These are phyloP conservation scores for Teinopalpus imperialis DNA, from an alignment of 2,888 invertebrate genomes.

Conservation along the genomic window DNA sequence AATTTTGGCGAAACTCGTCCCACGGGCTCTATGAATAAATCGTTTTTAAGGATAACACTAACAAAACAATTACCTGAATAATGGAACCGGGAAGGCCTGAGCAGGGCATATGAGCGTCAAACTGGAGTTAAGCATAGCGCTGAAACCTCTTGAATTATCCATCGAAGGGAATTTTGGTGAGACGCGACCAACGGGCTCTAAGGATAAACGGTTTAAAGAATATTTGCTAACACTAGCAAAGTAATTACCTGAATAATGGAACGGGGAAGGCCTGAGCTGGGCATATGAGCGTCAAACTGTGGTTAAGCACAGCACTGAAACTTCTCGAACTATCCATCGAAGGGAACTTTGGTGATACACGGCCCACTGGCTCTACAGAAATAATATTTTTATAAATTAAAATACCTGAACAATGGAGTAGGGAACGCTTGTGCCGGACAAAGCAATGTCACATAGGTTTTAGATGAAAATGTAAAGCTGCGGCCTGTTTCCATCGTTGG, in stretches of 20 bases:
- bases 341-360: slow-evolving; percentile 83
- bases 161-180: slow-evolving; percentile 83
- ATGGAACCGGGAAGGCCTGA: slow-evolving; percentile 88
- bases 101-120: slow-evolving; percentile 88
- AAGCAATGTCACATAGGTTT: slow-evolving; percentile 82
- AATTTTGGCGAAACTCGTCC: slow-evolving; percentile 86
- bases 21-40: slow-evolving; percentile 82
- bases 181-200: slow-evolving; percentile 85
- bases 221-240: slow-evolving; percentile 24
- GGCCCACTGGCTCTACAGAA: slow-evolving; percentile 83
- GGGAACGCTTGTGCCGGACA: slow-evolving; percentile 89
- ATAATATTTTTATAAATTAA: slow-evolving; percentile 49
- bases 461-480: slow-evolving; percentile 71
- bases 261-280: slow-evolving; percentile 90
- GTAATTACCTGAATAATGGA: slow-evolving; percentile 85
- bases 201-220: slow-evolving; percentile 35
- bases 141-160: slow-evolving; percentile 85
- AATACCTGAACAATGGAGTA: slow-evolving; percentile 87
- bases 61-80: slow-evolving; percentile 82
- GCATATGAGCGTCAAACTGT: slow-evolving; percentile 85
- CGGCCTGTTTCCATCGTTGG: slow-evolving; percentile 76
- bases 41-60: slow-evolving; percentile 20
- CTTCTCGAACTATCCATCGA: slow-evolving; percentile 85
- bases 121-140: slow-evolving; percentile 70
- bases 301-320: slow-evolving; percentile 75